Conservation (phyloP, 2,888 invertebrate genomes). For the Melanchra persicariae region DNA sequence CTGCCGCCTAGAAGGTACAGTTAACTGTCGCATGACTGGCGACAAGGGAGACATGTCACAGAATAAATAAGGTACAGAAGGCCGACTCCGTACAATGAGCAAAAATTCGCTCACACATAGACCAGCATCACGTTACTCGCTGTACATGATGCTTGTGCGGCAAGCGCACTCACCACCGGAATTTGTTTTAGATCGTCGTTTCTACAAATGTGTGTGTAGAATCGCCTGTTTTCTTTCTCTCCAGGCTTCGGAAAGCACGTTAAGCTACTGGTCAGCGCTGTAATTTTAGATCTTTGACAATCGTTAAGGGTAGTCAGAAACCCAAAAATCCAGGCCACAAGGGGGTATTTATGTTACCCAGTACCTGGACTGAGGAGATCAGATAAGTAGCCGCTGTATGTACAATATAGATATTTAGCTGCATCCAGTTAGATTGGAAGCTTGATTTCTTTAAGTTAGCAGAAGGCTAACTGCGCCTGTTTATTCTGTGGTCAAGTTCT, state of each 20-base stretch:
- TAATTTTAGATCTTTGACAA: neutral
- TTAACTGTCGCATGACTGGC: constrained; percentile 65
- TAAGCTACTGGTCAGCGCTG: neutral
- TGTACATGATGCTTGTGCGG: too few species aligned
- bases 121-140: too few species aligned
- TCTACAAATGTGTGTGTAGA: too few species aligned
- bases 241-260: too few species aligned
- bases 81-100: neutral
- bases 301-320: neutral
- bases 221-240: too few species aligned
- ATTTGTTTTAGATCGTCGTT: too few species aligned
- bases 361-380: neutral
- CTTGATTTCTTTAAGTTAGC: neutral
- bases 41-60: constrained; percentile 46
- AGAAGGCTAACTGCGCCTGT: neutral
- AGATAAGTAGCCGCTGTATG: neutral
- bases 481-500: constrained; percentile 32
- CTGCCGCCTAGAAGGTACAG: constrained; percentile 45
- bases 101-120: neutral
- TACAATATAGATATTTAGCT: neutral
- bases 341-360: too few species aligned
- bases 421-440: neutral
- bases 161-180: too few species aligned
- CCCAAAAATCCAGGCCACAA: neutral
- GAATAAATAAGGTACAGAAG: neutral